Percentiles rank a stretch among this genome's conserved stretches.
These are phyloP conservation scores for Euzetes globulus DNA, from an alignment of 2,888 invertebrate genomes.

Conservation along the genomic window DNA sequence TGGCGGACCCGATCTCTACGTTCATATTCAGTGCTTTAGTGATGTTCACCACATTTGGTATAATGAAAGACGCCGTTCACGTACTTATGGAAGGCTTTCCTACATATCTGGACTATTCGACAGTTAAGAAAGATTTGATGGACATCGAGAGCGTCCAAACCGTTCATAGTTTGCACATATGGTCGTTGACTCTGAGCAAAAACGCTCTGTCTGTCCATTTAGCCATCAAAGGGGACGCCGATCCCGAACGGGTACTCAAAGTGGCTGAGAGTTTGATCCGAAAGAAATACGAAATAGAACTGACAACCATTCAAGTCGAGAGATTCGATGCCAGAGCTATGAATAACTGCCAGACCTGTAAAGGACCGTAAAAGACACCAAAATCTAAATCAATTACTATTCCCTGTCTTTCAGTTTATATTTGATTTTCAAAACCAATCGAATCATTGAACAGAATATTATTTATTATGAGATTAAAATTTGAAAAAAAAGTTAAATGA, in stretches of 20 bases:
- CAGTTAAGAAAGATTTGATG: constrained; percentile 50
- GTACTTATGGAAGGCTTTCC: constrained; percentile 70
- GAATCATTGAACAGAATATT: no score
- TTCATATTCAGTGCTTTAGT: constrained; percentile 72
- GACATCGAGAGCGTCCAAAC: constrained; percentile 55
- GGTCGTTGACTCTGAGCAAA: constrained; percentile 66
- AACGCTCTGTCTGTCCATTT: constrained; percentile 61
- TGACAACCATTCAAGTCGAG: constrained; percentile 54
- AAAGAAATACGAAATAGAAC: constrained; percentile 49
- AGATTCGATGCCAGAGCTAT: constrained; percentile 49
- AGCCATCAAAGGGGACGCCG: constrained; percentile 55
- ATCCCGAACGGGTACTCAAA: constrained; percentile 51
- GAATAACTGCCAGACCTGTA: constrained; percentile 45
- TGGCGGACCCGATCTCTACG: constrained; percentile 77
- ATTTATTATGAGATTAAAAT: no score
- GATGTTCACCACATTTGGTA: constrained; percentile 64
- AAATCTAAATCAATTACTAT: no score
- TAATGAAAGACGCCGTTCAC: constrained; percentile 63
- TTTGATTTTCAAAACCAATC: no score
- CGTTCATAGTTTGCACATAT: constrained; percentile 63
- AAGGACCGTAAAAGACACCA: no score
- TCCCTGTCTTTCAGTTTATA: no score
- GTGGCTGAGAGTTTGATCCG: constrained; percentile 50
- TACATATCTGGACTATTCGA: constrained; percentile 51
- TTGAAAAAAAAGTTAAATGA: no score